Conservation (phyloP, 2,797 vertebrate species). For the Fringilla coelebs region DNA sequence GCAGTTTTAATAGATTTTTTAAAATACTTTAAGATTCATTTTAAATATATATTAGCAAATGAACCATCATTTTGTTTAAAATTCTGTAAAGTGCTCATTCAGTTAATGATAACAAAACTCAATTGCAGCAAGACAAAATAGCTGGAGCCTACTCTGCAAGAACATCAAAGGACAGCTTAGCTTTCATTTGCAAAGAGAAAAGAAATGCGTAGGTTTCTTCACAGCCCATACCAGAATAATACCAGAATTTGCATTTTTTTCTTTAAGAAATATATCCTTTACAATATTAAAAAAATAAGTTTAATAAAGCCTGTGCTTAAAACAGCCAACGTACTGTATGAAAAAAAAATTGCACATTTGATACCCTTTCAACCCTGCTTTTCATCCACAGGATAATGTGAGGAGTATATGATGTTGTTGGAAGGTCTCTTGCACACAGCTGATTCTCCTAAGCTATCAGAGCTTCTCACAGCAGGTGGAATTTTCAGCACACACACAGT, state of each 20-base stretch:
- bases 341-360: slow-evolving; percentile 56
- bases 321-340: slow-evolving; percentile 65
- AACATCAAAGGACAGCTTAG: slow-evolving; percentile 50
- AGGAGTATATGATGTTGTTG: neutral
- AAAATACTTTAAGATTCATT: neutral
- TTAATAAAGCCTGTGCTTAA: slow-evolving; percentile 67
- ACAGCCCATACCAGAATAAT: slow-evolving; percentile 41
- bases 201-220: slow-evolving; percentile 36
- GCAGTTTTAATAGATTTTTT: slow-evolving; percentile 15
- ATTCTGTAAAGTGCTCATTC: slow-evolving; percentile 54
- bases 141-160: slow-evolving; percentile 2
- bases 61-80: slow-evolving; percentile 47
- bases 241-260: slow-evolving; percentile 59
- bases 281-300: slow-evolving; percentile 68
- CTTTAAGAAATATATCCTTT: slow-evolving; percentile 70
- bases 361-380: slow-evolving; percentile 60
- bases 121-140: slow-evolving; percentile 35
- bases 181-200: slow-evolving; percentile 55
- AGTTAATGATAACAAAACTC: slow-evolving; percentile 57
- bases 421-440: slow-evolving; percentile 15
- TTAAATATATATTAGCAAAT: slow-evolving; percentile 52
- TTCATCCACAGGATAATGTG: slow-evolving; percentile 41
- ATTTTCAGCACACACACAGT: neutral
- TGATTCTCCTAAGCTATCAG: slow-evolving; percentile 31
- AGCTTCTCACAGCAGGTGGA: neutral